These are phyloP conservation scores for Strigamia transsilvanica DNA, from an alignment of 2,888 invertebrate species.

Conservation along the genomic window DNA sequence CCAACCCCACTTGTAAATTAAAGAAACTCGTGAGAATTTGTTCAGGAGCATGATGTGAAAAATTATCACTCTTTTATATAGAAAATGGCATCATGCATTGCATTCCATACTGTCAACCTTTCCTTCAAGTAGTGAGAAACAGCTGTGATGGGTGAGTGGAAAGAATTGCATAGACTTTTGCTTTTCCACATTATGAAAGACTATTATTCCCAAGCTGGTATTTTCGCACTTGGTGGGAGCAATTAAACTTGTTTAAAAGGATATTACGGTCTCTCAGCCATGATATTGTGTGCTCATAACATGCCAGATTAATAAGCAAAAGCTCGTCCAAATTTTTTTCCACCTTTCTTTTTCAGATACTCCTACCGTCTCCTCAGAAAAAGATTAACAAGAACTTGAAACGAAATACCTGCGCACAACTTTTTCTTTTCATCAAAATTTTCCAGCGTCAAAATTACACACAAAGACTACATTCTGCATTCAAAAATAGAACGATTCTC, in stretches of 20 bases:
- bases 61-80: slow-evolving; percentile 26
- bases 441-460: too few relatives aligned
- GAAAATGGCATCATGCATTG: slow-evolving; percentile 16
- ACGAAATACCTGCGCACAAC: too few relatives aligned
- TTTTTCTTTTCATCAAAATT: too few relatives aligned
- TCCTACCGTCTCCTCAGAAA: not conserved
- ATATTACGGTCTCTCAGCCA: slow-evolving; percentile 26
- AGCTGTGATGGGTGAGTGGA: slow-evolving; percentile 16
- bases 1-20: slow-evolving; percentile 10
- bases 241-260: slow-evolving; percentile 26
- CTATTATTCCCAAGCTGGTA: slow-evolving; percentile 26
- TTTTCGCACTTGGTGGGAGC: slow-evolving; percentile 30
- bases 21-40: slow-evolving; percentile 11
- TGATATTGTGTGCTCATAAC: slow-evolving; percentile 30
- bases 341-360: not conserved
- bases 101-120: slow-evolving; percentile 21
- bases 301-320: slow-evolving; percentile 30
- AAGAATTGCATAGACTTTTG: slow-evolving; percentile 14
- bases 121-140: not conserved
- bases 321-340: slow-evolving; percentile 3
- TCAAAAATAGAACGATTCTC: too few relatives aligned
- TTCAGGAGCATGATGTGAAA: slow-evolving; percentile 30
- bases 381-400: too few relatives aligned
- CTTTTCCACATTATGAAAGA: slow-evolving; percentile 20
- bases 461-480: too few relatives aligned